Evolutionary conservation across 2,888 invertebrate species (phyloP).

Genomic region (Drosophila putrida): DNA sequence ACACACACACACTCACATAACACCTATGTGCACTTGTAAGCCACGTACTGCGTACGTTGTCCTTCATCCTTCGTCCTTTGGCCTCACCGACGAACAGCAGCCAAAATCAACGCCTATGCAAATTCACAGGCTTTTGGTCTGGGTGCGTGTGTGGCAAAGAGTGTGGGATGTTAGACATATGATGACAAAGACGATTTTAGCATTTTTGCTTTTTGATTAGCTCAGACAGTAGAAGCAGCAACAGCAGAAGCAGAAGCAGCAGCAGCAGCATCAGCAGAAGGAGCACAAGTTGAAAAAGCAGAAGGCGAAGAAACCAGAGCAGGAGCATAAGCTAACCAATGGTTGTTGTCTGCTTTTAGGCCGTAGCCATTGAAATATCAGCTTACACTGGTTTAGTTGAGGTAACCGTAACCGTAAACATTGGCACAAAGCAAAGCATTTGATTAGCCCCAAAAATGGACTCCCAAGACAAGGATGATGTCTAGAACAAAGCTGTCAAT

Average conservation of each 20-base stretch:
- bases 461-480: slow-evolving; percentile 23
- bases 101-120: slow-evolving; percentile 77
- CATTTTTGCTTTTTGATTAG: slow-evolving; percentile 79
- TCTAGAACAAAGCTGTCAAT: slow-evolving; percentile 51
- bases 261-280: slow-evolving; percentile 15
- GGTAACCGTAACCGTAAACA: slow-evolving; percentile 58
- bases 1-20: slow-evolving; percentile 13
- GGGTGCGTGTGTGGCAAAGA: slow-evolving; percentile 6
- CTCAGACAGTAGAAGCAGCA: slow-evolving; percentile 40
- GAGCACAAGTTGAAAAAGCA: neutral
- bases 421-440: slow-evolving; percentile 72
- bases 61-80: slow-evolving; percentile 47
- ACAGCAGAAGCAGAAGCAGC: slow-evolving; percentile 7
- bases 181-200: slow-evolving; percentile 77
- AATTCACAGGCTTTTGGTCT: slow-evolving; percentile 53
- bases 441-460: slow-evolving; percentile 60
- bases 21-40: slow-evolving; percentile 26
- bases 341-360: slow-evolving; percentile 34
- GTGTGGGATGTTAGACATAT: slow-evolving; percentile 66
- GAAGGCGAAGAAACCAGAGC: neutral
- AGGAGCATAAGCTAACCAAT: slow-evolving; percentile 19
- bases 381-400: slow-evolving; percentile 62
- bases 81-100: slow-evolving; percentile 27
- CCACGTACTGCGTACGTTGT: slow-evolving; percentile 25
- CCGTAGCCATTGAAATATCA: slow-evolving; percentile 52